Conservation (phyloP, 2,113 vertebrate genomes). For the Zingel zingel region DNA sequence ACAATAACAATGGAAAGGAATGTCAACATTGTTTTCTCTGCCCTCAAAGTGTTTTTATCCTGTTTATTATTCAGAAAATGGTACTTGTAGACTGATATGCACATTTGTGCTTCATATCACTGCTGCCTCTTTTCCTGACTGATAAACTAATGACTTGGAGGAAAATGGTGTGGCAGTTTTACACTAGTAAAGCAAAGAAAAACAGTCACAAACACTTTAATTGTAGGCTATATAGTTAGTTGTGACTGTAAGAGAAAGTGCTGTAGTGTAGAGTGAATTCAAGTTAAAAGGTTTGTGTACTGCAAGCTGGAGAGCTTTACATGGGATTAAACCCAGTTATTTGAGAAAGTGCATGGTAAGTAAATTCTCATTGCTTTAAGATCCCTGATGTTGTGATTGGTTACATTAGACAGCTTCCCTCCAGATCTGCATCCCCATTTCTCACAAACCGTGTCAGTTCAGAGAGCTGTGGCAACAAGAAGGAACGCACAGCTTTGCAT, state of each 20-base stretch:
- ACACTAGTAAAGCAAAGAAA: not conserved
- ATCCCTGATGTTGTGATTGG: not conserved
- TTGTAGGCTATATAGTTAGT: not conserved
- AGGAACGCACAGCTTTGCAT: not conserved
- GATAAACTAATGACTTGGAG: slow-evolving; percentile 16
- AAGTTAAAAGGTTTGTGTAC: slow-evolving; percentile 3
- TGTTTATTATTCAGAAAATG: not conserved
- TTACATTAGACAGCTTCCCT: not conserved
- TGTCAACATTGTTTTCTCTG: not conserved
- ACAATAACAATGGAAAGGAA: not conserved
- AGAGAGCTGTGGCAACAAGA: not conserved
- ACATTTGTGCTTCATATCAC: slow-evolving; percentile 5
- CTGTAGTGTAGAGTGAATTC: not conserved
- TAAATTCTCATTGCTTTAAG: not conserved
- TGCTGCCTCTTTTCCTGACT: slow-evolving; percentile 17
- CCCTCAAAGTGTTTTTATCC: slow-evolving; percentile 1
- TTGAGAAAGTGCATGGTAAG: not conserved
- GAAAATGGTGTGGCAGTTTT: not conserved
- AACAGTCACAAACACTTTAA: not conserved
- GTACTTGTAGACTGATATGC: slow-evolving; percentile 1
- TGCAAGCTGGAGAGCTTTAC: slow-evolving; percentile 24
- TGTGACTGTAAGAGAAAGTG: not conserved
- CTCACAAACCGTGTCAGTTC: not conserved
- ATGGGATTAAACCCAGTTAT: slow-evolving; percentile 41
- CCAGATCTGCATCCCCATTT: not conserved